Evolutionary conservation across 2,113 vertebrate genomes (phyloP), one percentile per base, ranked within the genome.

Genomic region (Ciconia stormi): DNA sequence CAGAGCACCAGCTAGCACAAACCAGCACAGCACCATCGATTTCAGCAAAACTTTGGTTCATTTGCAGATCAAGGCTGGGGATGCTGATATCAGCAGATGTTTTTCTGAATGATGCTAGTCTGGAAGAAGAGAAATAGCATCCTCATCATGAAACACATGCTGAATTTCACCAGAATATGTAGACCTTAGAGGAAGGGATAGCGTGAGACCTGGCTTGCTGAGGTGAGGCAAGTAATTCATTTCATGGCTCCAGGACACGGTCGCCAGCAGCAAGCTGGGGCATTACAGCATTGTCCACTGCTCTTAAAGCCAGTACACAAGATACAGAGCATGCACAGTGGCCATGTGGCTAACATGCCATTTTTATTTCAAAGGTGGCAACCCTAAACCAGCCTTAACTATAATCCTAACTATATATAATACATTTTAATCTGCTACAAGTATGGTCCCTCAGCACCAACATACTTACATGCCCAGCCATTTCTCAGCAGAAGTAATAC

Each of bases 1-100:
- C 30, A 29, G 84, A 69, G 49, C 44, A 27, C 11, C 34, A 69
- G 42, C 21, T 18, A 63, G 74, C 49, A 69, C 34, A 89, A 90
- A 81, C 19, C 71, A 53, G 30, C 1, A 0, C 21, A 65, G 58
- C 30, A 36, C 8, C 49, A 25, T 21, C 0, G 0, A 18, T 52
- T 22, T 20, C 29, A 23, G 29, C 0, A 0, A 63, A 47, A n/a
- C 49, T 16, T 38, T 5, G 27, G 10, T 7, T 80, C 34, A 15
- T 65, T 55, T 69, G 49, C 44, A 71, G 66, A 56, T 15, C 40
- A 67, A 47, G 32, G 19, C 22, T n/a, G 36, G 6, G 34, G 25
- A 23, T 0, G 0, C 32, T 55, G 47, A 1, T n/a, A 15, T 2
- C 42, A 72, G 79, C 61, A 92, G 74, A 50, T 4, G 17, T 47